Evolutionary conservation across 2,797 vertebrate genomes (phyloP).

Genomic region (Natrix natrix): DNA sequence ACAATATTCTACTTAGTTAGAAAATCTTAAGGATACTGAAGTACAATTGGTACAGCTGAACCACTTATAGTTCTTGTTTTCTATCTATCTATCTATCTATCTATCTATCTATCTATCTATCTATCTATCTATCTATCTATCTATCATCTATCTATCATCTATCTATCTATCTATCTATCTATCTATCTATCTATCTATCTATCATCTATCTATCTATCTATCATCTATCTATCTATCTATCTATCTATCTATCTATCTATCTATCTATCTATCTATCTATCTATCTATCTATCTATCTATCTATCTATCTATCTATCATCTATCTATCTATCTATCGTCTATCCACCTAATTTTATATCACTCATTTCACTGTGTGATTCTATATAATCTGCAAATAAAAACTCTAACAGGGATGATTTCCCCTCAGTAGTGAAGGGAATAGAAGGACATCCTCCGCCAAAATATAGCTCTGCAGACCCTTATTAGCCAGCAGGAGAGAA

Average conservation of each 20-base stretch:
- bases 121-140: too few species aligned
- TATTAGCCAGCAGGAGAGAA: not conserved
- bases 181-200: too few species aligned
- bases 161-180: too few species aligned
- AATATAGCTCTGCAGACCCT: not conserved
- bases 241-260: rapidly evolving
- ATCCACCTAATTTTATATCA: not conserved
- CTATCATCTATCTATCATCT: too few species aligned
- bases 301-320: too few species aligned
- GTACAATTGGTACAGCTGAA: not conserved
- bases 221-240: too few species aligned
- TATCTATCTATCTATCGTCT: too few species aligned
- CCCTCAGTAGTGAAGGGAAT: not conserved
- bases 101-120: too few species aligned
- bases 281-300: too few species aligned
- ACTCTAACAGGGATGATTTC: not conserved
- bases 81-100: too few species aligned
- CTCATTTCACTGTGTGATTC: not conserved
- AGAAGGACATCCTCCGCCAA: not conserved
- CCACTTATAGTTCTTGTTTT: not conserved
- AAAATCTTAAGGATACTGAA: not conserved
- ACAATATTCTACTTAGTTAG: not conserved
- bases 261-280: too few species aligned
- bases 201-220: too few species aligned
- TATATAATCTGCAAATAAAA: not conserved